These are phyloP conservation scores for Trachelus iudaicus DNA, from an alignment of 2,888 invertebrate genomes.

Conservation along the genomic window DNA sequence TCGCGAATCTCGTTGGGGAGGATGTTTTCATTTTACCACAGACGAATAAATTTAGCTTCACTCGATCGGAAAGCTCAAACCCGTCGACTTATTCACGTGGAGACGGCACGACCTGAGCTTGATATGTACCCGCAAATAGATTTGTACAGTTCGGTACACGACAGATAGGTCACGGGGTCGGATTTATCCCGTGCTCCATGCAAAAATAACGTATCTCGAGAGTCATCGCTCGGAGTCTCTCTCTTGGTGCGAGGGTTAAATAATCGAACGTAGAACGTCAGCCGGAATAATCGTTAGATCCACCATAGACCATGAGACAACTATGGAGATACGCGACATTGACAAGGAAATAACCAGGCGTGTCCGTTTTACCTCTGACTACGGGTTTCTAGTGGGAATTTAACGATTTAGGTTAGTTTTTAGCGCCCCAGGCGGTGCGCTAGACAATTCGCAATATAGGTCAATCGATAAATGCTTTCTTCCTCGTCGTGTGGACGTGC, in stretches of 20 bases:
- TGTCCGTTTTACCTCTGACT: neutral
- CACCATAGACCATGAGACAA: neutral
- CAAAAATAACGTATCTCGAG: slow-evolving; percentile 35
- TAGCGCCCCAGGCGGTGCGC: slow-evolving; percentile 32
- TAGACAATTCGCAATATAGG: slow-evolving; percentile 40
- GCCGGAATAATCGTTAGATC: neutral
- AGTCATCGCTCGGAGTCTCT: neutral
- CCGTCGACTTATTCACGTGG: neutral
- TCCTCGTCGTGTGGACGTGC: slow-evolving; percentile 39
- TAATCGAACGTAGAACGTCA: neutral
- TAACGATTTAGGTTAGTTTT: slow-evolving; percentile 41
- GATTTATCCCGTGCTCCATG: slow-evolving; percentile 35
- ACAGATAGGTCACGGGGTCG: slow-evolving; percentile 54
- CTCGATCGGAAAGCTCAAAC: neutral
- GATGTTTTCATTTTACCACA: slow-evolving; percentile 44
- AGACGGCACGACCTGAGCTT: slow-evolving; percentile 3
- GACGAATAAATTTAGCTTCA: slow-evolving; percentile 20
- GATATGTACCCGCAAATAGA: neutral
- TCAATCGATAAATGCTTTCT: slow-evolving; percentile 56
- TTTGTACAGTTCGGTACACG: slow-evolving; percentile 39
- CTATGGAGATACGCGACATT: neutral
- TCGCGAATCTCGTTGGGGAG: no score
- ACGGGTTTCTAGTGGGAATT: neutral
- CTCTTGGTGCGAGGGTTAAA: no score
- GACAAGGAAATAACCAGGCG: neutral